Evolutionary conservation across 35 echinoderm and acorn worm genomes (phyloP).

Genomic region (Acanthaster planci): DNA sequence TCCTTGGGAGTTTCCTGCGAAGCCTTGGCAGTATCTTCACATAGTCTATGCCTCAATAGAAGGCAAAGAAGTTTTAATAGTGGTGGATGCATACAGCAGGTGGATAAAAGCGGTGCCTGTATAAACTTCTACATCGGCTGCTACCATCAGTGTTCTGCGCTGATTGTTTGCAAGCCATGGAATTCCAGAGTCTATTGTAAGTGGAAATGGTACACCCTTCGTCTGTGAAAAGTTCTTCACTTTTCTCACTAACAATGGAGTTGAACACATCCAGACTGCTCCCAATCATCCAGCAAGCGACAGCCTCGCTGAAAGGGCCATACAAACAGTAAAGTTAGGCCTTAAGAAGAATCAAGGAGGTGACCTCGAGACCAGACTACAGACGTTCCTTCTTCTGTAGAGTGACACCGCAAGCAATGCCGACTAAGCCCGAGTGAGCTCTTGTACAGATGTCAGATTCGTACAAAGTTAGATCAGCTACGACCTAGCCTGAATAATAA

Average conservation of each 20-base stretch:
- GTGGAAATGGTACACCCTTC: slow-evolving; percentile 68
- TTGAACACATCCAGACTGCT: slow-evolving; percentile 70
- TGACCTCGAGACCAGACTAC: slow-evolving; percentile 52
- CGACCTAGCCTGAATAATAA: slow-evolving; percentile 45
- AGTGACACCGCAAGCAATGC: slow-evolving; percentile 60
- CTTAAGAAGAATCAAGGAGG: slow-evolving; percentile 50
- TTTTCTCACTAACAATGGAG: slow-evolving; percentile 49
- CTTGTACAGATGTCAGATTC: slow-evolving; percentile 45
- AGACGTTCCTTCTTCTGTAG: slow-evolving; percentile 65
- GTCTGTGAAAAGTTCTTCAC: slow-evolving; percentile 54
- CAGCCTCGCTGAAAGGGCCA: slow-evolving; percentile 54
- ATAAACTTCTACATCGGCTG: neutral
- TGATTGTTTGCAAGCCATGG: slow-evolving; percentile 63
- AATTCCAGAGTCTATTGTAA: slow-evolving; percentile 65
- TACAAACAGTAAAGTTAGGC: slow-evolving; percentile 71
- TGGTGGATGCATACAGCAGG: too few species aligned
- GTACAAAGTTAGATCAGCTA: slow-evolving; percentile 56
- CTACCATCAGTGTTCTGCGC: slow-evolving; percentile 47
- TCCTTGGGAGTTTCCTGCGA: too few species aligned
- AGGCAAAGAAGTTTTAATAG: too few species aligned
- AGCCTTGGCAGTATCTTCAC: too few species aligned
- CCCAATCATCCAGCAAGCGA: slow-evolving; percentile 69
- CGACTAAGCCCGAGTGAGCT: slow-evolving; percentile 68
- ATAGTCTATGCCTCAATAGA: too few species aligned
- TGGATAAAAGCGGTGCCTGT: too few species aligned